Evolutionary conservation across 2,797 vertebrate species (phyloP).

Genomic region (Crocodylus rhombifer): DNA sequence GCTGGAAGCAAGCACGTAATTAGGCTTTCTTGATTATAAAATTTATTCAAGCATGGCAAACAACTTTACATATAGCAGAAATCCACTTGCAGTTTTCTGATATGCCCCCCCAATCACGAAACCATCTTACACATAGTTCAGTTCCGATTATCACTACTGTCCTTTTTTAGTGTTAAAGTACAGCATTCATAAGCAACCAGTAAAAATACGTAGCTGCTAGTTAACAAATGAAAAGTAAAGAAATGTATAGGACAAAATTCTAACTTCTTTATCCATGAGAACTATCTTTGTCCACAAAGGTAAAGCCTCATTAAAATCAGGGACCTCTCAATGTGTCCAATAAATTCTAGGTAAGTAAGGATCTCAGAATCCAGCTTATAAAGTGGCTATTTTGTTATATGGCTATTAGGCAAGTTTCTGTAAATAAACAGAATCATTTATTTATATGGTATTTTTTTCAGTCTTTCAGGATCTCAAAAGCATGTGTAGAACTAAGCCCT

Average conservation of each 20-base stretch:
- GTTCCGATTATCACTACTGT: not conserved
- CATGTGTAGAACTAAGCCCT: not conserved
- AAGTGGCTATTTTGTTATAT: not conserved
- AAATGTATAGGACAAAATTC: not conserved
- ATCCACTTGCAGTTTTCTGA: not conserved
- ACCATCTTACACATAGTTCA: not conserved
- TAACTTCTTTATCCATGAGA: not conserved
- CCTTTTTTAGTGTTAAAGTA: not conserved
- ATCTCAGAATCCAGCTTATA: not conserved
- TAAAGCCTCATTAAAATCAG: not conserved
- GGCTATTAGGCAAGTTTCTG: not conserved
- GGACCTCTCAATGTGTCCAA: not conserved
- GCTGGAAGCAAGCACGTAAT: not conserved
- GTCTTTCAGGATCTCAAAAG: not conserved
- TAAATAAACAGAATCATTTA: not conserved
- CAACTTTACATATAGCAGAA: not conserved
- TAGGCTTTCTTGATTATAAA: not conserved
- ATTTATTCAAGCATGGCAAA: not conserved
- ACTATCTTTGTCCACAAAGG: not conserved
- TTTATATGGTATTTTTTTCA: not conserved
- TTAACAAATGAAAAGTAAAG: not conserved
- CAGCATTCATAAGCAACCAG: not conserved
- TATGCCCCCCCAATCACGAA: not conserved
- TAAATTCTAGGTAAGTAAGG: not conserved
- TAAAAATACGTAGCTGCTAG: not conserved